These are phyloP conservation scores for Microctenopoma lineatum DNA, from an alignment of 2,797 vertebrate species.

Conservation along the genomic window DNA sequence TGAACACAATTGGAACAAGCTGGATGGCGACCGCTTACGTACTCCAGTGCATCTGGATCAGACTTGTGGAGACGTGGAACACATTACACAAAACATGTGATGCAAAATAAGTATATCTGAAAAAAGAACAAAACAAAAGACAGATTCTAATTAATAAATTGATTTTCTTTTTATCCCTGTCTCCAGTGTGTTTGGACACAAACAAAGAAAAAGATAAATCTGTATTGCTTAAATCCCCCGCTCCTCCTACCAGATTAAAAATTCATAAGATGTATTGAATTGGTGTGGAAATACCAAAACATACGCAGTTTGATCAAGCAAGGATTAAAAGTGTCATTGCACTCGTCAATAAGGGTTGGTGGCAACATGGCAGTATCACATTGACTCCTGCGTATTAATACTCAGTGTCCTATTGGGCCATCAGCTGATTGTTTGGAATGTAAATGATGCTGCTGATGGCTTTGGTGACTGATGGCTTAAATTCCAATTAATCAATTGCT, in stretches of 20 bases:
- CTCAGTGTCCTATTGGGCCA: conserved; percentile 88
- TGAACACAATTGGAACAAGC: background rate
- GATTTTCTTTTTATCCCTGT: conserved; percentile 29
- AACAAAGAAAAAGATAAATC: conserved; percentile 54
- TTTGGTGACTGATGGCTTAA: conserved; percentile 97
- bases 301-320: conserved; percentile 83
- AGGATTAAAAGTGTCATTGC: conserved; percentile 86
- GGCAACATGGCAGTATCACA: conserved; percentile 84
- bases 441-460: conserved; percentile 95
- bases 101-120: conserved; percentile 7
- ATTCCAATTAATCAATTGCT: conserved; percentile 99
- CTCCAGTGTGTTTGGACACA: conserved; percentile 24
- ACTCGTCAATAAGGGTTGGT: conserved; percentile 85
- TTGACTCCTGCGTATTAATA: conserved; percentile 92
- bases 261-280: conserved; percentile 84
- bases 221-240: conserved; percentile 40
- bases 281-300: conserved; percentile 83
- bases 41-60: background rate
- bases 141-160: conserved; percentile 28
- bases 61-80: too few relatives aligned
- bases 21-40: too few relatives aligned
- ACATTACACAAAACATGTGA: background rate
- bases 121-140: conserved; percentile 22
- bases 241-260: conserved; percentile 78
- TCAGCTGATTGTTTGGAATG: conserved; percentile 97